Percentiles rank a stretch among this genome's conserved stretches.
Conservation (phyloP, 2,888 invertebrate genomes). For the Spodoptera littoralis region DNA sequence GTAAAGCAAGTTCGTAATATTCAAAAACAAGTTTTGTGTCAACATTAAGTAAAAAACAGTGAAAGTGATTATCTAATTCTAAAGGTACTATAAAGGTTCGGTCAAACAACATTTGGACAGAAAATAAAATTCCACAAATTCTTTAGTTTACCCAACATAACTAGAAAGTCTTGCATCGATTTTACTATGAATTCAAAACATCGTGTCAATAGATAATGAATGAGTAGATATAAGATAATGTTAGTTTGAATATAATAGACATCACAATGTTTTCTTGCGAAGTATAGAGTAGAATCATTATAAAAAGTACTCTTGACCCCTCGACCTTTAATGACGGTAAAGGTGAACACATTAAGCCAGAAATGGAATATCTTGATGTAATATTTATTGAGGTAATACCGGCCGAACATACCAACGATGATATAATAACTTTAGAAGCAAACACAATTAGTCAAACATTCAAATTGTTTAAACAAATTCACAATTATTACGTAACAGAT, state of each 20-base stretch:
- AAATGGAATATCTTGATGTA: constrained; percentile 14
- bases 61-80: constrained; percentile 62
- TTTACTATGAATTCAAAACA: constrained; percentile 5
- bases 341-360: constrained; percentile 19
- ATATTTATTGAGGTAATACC: constrained; percentile 13
- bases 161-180: neutral
- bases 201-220: neutral
- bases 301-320: constrained; percentile 24
- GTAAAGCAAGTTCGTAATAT: constrained; percentile 42
- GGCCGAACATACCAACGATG: constrained; percentile 2
- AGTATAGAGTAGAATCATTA: constrained; percentile 25
- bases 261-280: constrained; percentile 8
- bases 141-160: neutral
- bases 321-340: constrained; percentile 33
- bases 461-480: constrained; percentile 27
- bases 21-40: constrained; percentile 54
- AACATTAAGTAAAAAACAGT: constrained; percentile 52
- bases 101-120: constrained; percentile 20
- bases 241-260: constrained; percentile 19
- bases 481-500: constrained; percentile 24
- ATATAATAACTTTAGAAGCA: constrained; percentile 1
- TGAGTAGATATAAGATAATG: neutral
- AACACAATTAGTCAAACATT: constrained; percentile 12
- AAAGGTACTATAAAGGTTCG: constrained; percentile 37
- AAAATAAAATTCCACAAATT: constrained; percentile 1